A percentile compares a stretch with the other conserved stretches of the same genome.
phyloP scores from a whole-genome alignment of 2,888 invertebrate species.

The Drosophila robusta region DNA sequence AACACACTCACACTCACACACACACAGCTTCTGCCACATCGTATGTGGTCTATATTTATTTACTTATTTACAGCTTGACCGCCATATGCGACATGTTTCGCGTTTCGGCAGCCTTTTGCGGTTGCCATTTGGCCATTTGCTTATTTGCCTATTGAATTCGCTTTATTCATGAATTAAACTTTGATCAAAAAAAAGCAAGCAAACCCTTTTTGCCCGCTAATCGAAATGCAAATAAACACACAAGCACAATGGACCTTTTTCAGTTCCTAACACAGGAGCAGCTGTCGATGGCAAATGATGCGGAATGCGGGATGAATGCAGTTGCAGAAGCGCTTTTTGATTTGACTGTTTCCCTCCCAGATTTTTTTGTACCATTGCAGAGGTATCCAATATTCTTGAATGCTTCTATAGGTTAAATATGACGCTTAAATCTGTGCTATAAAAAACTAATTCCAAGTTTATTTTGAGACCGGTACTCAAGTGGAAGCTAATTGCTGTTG shows the following conservation, averaged over 20 bases:
- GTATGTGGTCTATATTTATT: slow-evolving; percentile 74
- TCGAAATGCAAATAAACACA: slow-evolving; percentile 47
- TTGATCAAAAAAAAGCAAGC: slow-evolving; percentile 20
- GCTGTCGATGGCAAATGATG: slow-evolving; percentile 27
- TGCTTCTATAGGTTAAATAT: background rate
- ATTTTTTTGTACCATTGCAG: slow-evolving; percentile 12
- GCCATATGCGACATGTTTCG: slow-evolving; percentile 68
- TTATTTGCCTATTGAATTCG: slow-evolving; percentile 64
- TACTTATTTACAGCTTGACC: slow-evolving; percentile 68
- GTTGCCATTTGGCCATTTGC: slow-evolving; percentile 54
- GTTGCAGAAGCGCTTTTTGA: slow-evolving; percentile 31
- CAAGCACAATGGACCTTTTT: slow-evolving; percentile 13
- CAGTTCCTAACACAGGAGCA: background rate
- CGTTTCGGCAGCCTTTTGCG: slow-evolving; percentile 64
- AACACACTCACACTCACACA: slow-evolving; percentile 10
- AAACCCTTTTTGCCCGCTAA: slow-evolving; percentile 36
- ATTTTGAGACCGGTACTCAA: background rate
- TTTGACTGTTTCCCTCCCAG: background rate
- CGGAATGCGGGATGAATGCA: slow-evolving; percentile 21
- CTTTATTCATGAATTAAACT: slow-evolving; percentile 54
- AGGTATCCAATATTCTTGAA: background rate
- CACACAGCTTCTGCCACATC: background rate
- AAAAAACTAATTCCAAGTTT: background rate
- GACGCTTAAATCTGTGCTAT: slow-evolving; percentile 8
- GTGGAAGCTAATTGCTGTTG: background rate